Conservation (phyloP, 2,888 invertebrate genomes). For the Philhelius pedissequus region DNA sequence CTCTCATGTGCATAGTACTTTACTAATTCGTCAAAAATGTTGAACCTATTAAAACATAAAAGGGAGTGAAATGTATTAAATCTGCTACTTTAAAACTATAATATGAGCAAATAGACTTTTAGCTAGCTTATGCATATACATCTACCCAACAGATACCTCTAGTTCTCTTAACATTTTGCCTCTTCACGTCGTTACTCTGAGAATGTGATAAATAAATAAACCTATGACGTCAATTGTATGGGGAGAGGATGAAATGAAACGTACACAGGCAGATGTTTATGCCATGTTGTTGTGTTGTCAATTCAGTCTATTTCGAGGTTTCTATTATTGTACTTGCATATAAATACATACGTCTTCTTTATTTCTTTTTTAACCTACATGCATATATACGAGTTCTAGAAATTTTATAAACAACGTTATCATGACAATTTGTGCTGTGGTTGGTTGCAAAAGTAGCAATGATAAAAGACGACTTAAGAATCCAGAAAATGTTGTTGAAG, state of each 20-base stretch:
- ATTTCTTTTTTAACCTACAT: background rate
- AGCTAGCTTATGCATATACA: too few relatives aligned
- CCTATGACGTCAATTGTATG: conserved; percentile 26
- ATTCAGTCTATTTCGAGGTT: background rate
- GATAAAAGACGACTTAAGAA: background rate
- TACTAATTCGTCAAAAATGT: too few relatives aligned
- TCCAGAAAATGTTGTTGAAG: background rate
- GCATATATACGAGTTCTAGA: background rate
- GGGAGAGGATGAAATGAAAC: background rate
- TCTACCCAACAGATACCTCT: background rate
- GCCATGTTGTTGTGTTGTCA: too few relatives aligned
- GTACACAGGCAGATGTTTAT: background rate
- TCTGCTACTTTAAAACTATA: too few relatives aligned
- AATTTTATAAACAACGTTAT: background rate
- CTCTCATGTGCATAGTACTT: too few relatives aligned
- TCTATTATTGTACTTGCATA: background rate
- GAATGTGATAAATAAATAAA: background rate
- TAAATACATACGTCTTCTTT: background rate
- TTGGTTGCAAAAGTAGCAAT: background rate
- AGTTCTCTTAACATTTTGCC: background rate
- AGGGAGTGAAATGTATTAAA: too few relatives aligned
- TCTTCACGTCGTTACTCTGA: background rate
- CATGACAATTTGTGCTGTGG: background rate
- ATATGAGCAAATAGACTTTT: too few relatives aligned
- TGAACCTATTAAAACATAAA: too few relatives aligned